phyloP scores from a whole-genome alignment of 2,888 invertebrate species.

The Xanthorhoe designata region DNA sequence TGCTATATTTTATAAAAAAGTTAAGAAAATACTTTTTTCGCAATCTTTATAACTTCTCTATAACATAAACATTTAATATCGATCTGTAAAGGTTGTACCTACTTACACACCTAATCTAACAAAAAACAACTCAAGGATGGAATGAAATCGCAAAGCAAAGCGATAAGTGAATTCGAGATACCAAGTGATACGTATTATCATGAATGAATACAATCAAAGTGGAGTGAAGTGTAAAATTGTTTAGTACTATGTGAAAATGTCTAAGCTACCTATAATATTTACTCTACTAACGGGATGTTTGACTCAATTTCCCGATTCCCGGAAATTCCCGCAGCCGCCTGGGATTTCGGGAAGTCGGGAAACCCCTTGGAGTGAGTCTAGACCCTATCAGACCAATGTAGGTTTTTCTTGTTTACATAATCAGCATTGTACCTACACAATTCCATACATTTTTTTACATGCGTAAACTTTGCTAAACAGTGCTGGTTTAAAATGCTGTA shows the following conservation, averaged over 20 bases:
- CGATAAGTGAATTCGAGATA: not conserved
- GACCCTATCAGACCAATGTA: constrained; percentile 9
- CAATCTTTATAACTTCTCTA: no score
- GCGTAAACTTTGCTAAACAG: no score
- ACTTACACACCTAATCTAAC: not conserved
- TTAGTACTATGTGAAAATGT: not conserved
- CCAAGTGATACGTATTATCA: not conserved
- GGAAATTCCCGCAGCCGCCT: constrained; percentile 5
- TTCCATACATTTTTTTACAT: no score
- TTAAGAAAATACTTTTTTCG: no score
- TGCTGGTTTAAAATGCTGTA: no score
- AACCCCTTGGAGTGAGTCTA: not conserved
- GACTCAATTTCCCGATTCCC: not conserved
- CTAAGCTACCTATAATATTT: not conserved
- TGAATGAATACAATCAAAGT: no score
- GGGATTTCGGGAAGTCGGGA: constrained; percentile 7
- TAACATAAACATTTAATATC: no score
- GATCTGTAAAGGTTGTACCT: not conserved
- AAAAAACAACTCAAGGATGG: not conserved
- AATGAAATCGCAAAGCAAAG: not conserved
- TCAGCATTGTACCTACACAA: no score
- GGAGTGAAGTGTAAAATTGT: no score
- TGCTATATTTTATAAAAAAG: no score
- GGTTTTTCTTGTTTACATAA: constrained; percentile 2
- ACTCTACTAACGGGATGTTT: constrained; percentile 7